Conservation (phyloP, 1,140 invertebrate genomes). For the Drosophila serrata region DNA sequence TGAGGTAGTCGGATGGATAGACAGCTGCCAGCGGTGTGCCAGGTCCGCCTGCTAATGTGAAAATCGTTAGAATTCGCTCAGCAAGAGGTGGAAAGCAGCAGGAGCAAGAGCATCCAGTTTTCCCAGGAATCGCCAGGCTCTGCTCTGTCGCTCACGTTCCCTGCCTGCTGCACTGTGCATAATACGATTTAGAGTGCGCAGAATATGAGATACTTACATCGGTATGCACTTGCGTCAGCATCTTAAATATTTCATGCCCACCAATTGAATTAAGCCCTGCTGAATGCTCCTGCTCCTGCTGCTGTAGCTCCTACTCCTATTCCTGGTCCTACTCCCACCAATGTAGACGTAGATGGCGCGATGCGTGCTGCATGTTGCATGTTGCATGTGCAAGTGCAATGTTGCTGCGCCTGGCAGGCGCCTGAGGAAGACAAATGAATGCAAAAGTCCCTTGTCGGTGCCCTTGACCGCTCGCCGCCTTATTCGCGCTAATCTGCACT, state of each 20-base stretch:
- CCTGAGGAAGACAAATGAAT: slow-evolving; percentile 79
- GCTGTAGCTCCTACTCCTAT: not conserved
- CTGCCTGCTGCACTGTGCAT: slow-evolving; percentile 65
- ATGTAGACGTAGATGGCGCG: slow-evolving; percentile 24
- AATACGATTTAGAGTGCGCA: slow-evolving; percentile 70
- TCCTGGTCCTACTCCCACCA: not conserved
- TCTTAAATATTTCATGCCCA: slow-evolving; percentile 76
- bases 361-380: slow-evolving; percentile 50
- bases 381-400: slow-evolving; percentile 55
- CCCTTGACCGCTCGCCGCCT: slow-evolving; percentile 47
- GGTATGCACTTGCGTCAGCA: slow-evolving; percentile 57
- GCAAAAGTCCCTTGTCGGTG: slow-evolving; percentile 33
- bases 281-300: slow-evolving; percentile 14
- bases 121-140: slow-evolving; percentile 49
- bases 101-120: slow-evolving; percentile 31
- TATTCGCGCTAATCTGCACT: slow-evolving; percentile 10
- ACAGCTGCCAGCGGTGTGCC: slow-evolving; percentile 51
- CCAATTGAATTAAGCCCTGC: slow-evolving; percentile 74
- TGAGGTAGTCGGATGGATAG: slow-evolving; percentile 70
- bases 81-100: slow-evolving; percentile 6
- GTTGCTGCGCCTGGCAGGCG: slow-evolving; percentile 48
- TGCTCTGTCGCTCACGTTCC: slow-evolving; percentile 35
- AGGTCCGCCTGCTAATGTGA: slow-evolving; percentile 62
- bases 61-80: slow-evolving; percentile 77
- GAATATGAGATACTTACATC: slow-evolving; percentile 42